Conservation (phyloP, 1,140 invertebrate genomes). For the Eulimnadia texana region DNA sequence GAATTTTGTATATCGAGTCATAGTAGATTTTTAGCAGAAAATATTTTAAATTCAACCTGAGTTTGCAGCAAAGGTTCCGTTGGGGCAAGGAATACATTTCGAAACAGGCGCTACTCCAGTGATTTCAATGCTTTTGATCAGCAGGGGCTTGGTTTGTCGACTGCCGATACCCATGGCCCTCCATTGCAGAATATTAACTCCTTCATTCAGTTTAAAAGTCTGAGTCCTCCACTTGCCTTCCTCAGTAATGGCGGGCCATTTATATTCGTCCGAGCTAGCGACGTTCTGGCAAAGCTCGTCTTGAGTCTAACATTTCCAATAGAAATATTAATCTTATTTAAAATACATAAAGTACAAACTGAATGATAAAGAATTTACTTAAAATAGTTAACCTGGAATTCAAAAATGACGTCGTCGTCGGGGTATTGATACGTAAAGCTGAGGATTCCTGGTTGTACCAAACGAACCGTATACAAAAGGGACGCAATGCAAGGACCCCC, state of each 20-base stretch:
- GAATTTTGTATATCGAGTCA: too few relatives aligned
- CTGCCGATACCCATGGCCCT: constrained; percentile 33
- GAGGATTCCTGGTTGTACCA: constrained; percentile 36
- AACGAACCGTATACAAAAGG: constrained; percentile 35
- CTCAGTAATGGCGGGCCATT: constrained; percentile 33
- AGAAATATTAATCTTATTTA: neutral
- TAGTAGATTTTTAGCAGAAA: too few relatives aligned
- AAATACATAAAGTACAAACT: neutral
- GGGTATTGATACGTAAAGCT: constrained; percentile 38
- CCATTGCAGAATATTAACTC: constrained; percentile 38
- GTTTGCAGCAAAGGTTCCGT: constrained; percentile 36
- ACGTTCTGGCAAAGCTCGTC: constrained; percentile 37
- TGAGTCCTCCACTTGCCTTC: constrained; percentile 35
- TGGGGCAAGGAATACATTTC: constrained; percentile 36
- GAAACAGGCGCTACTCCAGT: constrained; percentile 24
- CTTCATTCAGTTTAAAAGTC: constrained; percentile 31
- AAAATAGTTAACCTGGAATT: constrained; percentile 39
- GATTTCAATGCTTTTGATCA: constrained; percentile 32
- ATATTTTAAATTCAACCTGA: too few relatives aligned
- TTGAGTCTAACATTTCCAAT: constrained; percentile 29
- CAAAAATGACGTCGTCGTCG: constrained; percentile 35
- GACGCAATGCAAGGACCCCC: constrained; percentile 34
- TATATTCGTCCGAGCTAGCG: constrained; percentile 29
- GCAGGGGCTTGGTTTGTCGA: constrained; percentile 27
- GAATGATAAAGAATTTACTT: neutral